Percentiles rank a stretch among this genome's conserved stretches.
Conservation (phyloP, 2,888 invertebrate genomes). For the Embidobia sp. region DNA sequence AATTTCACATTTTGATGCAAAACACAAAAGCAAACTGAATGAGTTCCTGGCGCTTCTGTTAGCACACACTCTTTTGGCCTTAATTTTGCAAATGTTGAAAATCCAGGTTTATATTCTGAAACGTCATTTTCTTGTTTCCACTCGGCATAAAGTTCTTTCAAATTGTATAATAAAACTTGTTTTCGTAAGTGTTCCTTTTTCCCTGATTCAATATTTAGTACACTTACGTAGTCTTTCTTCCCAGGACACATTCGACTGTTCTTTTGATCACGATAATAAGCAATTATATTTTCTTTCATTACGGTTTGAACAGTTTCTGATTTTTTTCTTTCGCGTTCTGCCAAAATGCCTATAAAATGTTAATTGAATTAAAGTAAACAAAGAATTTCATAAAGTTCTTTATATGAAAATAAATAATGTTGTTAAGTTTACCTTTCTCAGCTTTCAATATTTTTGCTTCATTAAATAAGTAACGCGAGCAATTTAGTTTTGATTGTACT, state of each 20-base stretch:
- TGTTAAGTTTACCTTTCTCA: too few relatives aligned
- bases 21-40: conserved; percentile 30
- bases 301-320: too few relatives aligned
- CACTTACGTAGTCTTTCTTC: conserved; percentile 4
- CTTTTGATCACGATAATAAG: too few relatives aligned
- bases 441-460: too few relatives aligned
- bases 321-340: too few relatives aligned
- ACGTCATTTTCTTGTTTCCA: conserved; percentile 1
- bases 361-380: too few relatives aligned
- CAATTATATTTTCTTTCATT: too few relatives aligned
- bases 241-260: too few relatives aligned
- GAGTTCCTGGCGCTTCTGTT: conserved; percentile 21
- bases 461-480: too few relatives aligned
- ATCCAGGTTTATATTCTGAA: neutral
- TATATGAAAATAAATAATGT: too few relatives aligned
- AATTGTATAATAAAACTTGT: conserved; percentile 21
- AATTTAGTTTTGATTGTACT: neutral
- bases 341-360: too few relatives aligned
- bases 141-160: conserved; percentile 10
- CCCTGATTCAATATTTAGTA: neutral
- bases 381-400: too few relatives aligned
- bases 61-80: conserved; percentile 22
- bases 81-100: conserved; percentile 17
- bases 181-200: conserved; percentile 6
- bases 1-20: conserved; percentile 37